Percentiles rank a stretch among this genome's conserved stretches.
These are phyloP conservation scores for Leucopsar rothschildi DNA, from an alignment of 2,113 vertebrate genomes.

Conservation along the genomic window DNA sequence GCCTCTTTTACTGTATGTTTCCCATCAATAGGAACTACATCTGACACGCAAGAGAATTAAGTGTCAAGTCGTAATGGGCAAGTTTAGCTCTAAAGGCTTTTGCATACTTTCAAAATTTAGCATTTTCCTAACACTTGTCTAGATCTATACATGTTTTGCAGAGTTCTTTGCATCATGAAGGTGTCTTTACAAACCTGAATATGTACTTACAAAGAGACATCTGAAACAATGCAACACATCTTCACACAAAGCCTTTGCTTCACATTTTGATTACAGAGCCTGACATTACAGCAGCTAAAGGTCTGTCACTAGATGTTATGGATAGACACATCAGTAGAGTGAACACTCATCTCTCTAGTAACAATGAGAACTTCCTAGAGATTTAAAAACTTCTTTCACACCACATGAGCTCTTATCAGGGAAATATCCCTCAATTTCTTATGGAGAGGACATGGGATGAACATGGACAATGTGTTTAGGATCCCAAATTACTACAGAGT, in stretches of 20 bases:
- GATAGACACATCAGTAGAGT: fast-evolving
- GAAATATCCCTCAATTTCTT: neutral
- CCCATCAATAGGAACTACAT: neutral
- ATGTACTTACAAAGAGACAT: neutral
- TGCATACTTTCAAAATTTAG: neutral
- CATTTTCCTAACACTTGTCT: neutral
- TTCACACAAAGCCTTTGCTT: neutral
- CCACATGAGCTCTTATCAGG: neutral
- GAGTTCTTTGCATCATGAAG: neutral
- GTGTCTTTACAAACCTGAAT: neutral
- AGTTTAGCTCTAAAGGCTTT: neutral
- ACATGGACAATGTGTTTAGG: neutral
- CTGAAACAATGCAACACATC: neutral
- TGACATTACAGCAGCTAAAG: neutral
- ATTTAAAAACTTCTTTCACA: neutral
- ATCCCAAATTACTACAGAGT: neutral
- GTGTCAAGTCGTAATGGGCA: fast-evolving
- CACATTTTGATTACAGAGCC: neutral
- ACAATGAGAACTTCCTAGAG: neutral
- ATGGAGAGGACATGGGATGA: neutral
- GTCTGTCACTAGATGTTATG: fast-evolving
- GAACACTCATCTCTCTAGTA: neutral
- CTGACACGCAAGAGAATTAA: neutral
- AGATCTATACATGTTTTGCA: neutral
- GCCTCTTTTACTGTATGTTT: neutral